Evolutionary conservation across 2,888 invertebrate species (phyloP).

Genomic region (Cephus rjabovi): DNA sequence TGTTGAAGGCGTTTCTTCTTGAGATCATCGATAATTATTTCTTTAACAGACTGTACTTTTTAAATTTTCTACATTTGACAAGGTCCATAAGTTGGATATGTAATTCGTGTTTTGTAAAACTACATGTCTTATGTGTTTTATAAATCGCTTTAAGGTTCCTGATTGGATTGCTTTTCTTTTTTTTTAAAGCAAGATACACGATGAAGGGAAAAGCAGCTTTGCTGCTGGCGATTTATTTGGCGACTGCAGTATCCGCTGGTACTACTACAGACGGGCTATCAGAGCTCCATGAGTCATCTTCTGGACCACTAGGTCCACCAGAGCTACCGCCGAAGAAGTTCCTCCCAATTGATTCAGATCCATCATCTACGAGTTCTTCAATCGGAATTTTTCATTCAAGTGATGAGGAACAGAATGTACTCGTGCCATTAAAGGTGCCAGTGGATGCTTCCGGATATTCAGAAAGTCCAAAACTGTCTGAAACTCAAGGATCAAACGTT

Average conservation of each 20-base stretch:
- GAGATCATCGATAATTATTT: background rate
- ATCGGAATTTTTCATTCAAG: background rate
- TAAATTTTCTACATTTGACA: background rate
- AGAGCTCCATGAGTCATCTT: background rate
- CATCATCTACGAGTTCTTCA: background rate
- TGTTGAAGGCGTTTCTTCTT: background rate
- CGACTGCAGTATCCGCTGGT: slow-evolving; percentile 11
- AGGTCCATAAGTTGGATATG: background rate
- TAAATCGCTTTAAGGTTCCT: background rate
- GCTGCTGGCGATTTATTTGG: slow-evolving; percentile 46
- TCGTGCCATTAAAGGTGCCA: background rate
- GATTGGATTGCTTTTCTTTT: background rate
- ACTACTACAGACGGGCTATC: background rate
- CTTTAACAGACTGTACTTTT: background rate
- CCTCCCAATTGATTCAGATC: background rate
- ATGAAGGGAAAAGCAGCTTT: slow-evolving; percentile 53
- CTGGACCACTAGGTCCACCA: background rate
- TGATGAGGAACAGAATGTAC: background rate
- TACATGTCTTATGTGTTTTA: background rate
- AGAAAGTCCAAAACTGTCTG: background rate
- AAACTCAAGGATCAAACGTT: background rate
- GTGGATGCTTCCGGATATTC: background rate
- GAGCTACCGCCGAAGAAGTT: background rate
- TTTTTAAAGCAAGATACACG: slow-evolving; percentile 27
- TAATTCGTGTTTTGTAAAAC: background rate